Conservation (phyloP, 1,140 invertebrate genomes). For the Macrosteles quadrilineatus region DNA sequence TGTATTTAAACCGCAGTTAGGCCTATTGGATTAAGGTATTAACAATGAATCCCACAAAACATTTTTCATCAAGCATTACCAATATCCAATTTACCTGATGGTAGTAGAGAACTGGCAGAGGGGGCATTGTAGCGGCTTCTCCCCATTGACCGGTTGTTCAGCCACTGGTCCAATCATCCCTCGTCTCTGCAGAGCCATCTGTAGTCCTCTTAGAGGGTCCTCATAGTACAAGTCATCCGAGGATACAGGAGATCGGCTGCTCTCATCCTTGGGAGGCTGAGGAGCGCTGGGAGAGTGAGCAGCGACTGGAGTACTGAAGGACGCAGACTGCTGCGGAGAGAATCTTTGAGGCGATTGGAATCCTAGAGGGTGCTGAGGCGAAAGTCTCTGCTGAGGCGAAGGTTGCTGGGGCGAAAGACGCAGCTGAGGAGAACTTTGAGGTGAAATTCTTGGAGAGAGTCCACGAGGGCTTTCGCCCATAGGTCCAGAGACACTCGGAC, state of each 20-base stretch:
- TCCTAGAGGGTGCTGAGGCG: neutral
- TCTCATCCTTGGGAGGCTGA: constrained; percentile 11
- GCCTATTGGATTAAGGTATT: too few species aligned
- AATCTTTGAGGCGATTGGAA: too few species aligned
- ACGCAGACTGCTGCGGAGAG: too few species aligned
- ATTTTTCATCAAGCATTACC: too few species aligned
- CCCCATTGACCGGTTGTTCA: constrained; percentile 11
- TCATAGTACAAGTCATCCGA: constrained; percentile 27
- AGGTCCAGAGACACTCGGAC: neutral
- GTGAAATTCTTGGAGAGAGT: neutral
- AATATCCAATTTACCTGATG: constrained; percentile 37
- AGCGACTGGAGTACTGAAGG: too few species aligned
- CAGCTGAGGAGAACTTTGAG: too few species aligned
- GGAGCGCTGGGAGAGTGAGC: too few species aligned
- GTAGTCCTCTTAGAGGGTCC: constrained; percentile 35
- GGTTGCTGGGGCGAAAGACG: neutral
- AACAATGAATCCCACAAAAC: too few species aligned
- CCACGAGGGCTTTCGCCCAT: neutral
- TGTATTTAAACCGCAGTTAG: too few species aligned
- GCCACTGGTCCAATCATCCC: constrained; percentile 31
- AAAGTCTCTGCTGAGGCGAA: neutral
- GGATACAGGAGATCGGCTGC: neutral
- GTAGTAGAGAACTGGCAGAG: constrained; percentile 37
- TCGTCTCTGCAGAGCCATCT: constrained; percentile 39
- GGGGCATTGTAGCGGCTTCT: constrained; percentile 39